Conservation (phyloP, 1,140 invertebrate species). For the Atta texana region DNA sequence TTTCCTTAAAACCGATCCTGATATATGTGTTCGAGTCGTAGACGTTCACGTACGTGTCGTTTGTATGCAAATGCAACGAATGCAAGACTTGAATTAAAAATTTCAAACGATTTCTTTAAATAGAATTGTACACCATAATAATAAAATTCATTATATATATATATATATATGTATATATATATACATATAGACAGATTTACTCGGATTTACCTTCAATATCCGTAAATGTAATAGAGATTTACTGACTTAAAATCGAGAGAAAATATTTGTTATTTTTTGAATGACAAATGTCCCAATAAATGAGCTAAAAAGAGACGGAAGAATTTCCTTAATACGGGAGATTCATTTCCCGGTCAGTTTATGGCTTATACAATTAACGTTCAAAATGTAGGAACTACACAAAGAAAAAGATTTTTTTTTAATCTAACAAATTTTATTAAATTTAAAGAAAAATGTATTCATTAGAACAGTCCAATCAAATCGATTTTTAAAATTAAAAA, state of each 20-base stretch:
- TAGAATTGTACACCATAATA: neutral
- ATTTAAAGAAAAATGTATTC: no score
- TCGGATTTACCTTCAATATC: neutral
- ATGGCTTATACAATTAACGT: no score
- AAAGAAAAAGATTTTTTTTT: no score
- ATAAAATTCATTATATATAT: neutral
- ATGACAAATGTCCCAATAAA: neutral
- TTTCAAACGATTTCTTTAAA: neutral
- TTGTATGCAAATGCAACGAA: constrained; percentile 36
- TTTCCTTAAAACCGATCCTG: neutral
- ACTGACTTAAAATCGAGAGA: neutral
- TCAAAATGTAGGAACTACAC: no score
- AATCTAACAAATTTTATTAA: no score
- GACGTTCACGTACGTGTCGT: neutral
- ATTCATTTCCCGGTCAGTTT: no score
- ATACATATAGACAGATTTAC: no score
- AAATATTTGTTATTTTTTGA: neutral
- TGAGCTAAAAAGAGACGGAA: neutral
- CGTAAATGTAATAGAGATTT: neutral
- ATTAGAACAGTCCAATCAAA: no score
- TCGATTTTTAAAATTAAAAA: no score
- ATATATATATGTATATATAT: no score
- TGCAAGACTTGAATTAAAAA: constrained; percentile 12
- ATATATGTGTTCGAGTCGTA: neutral
- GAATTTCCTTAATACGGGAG: neutral